A percentile compares a stretch with the other conserved stretches of the same genome.
Evolutionary conservation across 2,113 vertebrate genomes (phyloP).

Genomic region (Piaya cayana): DNA sequence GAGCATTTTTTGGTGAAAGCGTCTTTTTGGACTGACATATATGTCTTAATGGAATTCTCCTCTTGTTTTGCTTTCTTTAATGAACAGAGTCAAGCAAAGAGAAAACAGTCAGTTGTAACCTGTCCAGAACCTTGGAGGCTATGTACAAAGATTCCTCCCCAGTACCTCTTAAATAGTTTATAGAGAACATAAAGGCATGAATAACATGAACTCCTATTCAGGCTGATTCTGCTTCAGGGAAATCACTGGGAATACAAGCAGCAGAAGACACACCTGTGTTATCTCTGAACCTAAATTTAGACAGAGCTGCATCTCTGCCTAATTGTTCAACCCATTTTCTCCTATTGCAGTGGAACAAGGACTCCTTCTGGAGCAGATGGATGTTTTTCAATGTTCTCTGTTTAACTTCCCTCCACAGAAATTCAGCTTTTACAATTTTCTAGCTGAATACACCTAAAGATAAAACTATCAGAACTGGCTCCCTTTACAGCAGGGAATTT

Average conservation of each 20-base stretch:
- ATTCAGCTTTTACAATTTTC: neutral
- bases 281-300: constrained; percentile 10
- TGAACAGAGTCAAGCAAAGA: neutral
- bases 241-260: neutral
- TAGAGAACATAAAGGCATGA: neutral
- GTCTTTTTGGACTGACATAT: neutral
- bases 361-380: neutral
- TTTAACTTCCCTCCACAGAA: neutral
- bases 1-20: neutral
- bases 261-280: neutral
- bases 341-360: neutral
- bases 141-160: neutral
- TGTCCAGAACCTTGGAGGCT: neutral
- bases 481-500: neutral
- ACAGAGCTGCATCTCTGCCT: neutral
- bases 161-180: neutral
- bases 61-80: neutral
- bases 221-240: neutral
- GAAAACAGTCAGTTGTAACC: neutral
- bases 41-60: neutral
- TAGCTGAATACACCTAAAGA: neutral
- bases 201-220: neutral
- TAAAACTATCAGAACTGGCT: neutral
- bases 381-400: neutral
- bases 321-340: neutral